Evolutionary conservation across 2,888 invertebrate species (phyloP).

Genomic region (Andrena hattorfiana): DNA sequence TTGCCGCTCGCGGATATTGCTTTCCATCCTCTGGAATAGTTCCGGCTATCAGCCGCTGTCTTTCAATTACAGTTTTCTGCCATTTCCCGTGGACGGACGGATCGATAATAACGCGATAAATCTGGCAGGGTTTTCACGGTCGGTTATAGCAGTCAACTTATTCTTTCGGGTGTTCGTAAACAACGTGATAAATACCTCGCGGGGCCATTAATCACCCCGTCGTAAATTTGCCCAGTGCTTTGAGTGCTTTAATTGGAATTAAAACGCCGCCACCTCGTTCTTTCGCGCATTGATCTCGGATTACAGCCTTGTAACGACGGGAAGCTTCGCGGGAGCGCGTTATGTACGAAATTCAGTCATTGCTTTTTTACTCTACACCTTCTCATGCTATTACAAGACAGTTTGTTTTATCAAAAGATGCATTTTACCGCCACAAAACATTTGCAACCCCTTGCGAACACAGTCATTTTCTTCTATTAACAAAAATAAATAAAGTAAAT

Average conservation of each 20-base stretch:
- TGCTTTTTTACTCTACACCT: background rate
- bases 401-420: no score
- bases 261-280: slow-evolving; percentile 31
- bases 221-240: slow-evolving; percentile 57
- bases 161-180: slow-evolving; percentile 68
- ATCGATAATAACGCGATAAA: slow-evolving; percentile 71
- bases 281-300: slow-evolving; percentile 33
- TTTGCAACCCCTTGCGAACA: background rate
- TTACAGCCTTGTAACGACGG: slow-evolving; percentile 17
- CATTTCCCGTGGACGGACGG: slow-evolving; percentile 37
- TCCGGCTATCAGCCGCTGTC: slow-evolving; percentile 59
- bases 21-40: slow-evolving; percentile 42
- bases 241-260: slow-evolving; percentile 58
- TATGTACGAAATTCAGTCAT: background rate
- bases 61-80: slow-evolving; percentile 72
- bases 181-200: slow-evolving; percentile 70
- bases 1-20: slow-evolving; percentile 15
- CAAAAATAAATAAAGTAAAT: background rate
- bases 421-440: no score
- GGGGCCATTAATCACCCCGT: slow-evolving; percentile 62
- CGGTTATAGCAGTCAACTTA: slow-evolving; percentile 69
- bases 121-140: slow-evolving; percentile 69
- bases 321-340: slow-evolving; percentile 17
- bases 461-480: background rate
- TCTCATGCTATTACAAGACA: no score